Conservation (phyloP, 1,140 invertebrate species). For the Drosophila lini region DNA sequence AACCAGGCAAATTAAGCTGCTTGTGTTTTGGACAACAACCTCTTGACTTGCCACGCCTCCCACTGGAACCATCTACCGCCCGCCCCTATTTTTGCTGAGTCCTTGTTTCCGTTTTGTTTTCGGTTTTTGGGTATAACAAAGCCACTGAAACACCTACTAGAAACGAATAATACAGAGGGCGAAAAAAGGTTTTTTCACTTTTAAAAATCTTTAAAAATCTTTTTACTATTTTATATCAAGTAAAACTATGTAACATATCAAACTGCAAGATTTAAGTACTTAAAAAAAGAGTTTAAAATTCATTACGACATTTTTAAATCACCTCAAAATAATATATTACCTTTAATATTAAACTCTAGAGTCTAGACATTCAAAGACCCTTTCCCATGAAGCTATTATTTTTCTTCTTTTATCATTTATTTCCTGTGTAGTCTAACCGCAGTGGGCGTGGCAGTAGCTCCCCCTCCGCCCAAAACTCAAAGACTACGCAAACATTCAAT, state of each 20-base stretch:
- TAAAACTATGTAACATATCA: too few species aligned
- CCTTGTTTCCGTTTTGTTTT: constrained; percentile 26
- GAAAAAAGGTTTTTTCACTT: not conserved
- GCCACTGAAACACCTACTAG: constrained; percentile 54
- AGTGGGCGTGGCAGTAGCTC: constrained; percentile 5
- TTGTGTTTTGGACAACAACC: constrained; percentile 51
- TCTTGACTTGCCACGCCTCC: constrained; percentile 50
- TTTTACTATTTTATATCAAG: too few species aligned
- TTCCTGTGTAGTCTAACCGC: constrained; percentile 20
- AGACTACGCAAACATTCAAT: constrained; percentile 73
- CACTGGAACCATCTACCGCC: constrained; percentile 19
- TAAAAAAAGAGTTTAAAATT: not conserved
- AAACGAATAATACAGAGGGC: constrained; percentile 45
- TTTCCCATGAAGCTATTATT: not conserved
- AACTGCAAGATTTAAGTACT: not conserved
- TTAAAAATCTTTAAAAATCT: too few species aligned
- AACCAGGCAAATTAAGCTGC: constrained; percentile 62
- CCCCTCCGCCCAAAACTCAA: not conserved
- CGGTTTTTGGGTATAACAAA: constrained; percentile 57
- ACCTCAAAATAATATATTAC: not conserved
- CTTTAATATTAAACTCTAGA: not conserved
- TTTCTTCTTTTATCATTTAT: not conserved
- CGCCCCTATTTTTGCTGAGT: constrained; percentile 4
- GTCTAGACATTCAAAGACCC: not conserved
- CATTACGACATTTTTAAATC: not conserved